These are phyloP conservation scores for Gymnoscopelus braueri DNA, from an alignment of 2,797 vertebrate genomes.

Conservation along the genomic window DNA sequence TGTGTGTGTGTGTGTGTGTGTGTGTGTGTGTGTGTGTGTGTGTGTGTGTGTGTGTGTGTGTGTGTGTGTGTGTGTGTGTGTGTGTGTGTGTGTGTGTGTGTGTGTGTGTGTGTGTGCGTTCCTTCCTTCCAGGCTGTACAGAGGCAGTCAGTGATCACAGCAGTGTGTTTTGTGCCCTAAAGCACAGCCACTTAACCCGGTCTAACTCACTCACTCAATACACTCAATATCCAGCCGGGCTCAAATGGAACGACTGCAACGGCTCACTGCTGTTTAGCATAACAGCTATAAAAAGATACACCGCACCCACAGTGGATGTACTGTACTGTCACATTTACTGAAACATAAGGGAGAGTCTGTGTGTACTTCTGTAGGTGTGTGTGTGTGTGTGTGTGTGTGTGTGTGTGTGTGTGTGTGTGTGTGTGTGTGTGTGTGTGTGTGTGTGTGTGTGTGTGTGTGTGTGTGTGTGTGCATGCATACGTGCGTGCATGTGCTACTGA, in stretches of 20 bases:
- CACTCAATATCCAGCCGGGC: slow-evolving; percentile 74
- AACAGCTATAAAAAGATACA: slow-evolving; percentile 65
- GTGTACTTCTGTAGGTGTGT: slow-evolving; percentile 6
- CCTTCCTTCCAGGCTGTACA: no score
- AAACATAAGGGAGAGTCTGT: slow-evolving; percentile 39
- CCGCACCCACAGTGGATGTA: slow-evolving; percentile 58
- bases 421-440: slow-evolving; percentile 16
- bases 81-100: slow-evolving; percentile 4
- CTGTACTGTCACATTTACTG: slow-evolving; percentile 60
- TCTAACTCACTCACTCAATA: slow-evolving; percentile 77
- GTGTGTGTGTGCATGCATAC: slow-evolving; percentile 22
- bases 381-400: background rate
- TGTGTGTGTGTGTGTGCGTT: slow-evolving; percentile 28
- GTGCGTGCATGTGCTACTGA: no score
- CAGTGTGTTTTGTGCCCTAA: slow-evolving; percentile 74
- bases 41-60: no score
- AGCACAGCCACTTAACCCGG: slow-evolving; percentile 79
- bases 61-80: slow-evolving; percentile 20
- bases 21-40: no score
- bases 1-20: slow-evolving; percentile 17
- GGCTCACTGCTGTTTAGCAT: slow-evolving; percentile 72
- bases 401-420: background rate
- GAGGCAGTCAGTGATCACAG: slow-evolving; percentile 66
- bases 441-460: background rate
- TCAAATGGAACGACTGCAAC: slow-evolving; percentile 68